phyloP scores from a whole-genome alignment of 2,888 invertebrate species.

The Pegoplata infirma region DNA sequence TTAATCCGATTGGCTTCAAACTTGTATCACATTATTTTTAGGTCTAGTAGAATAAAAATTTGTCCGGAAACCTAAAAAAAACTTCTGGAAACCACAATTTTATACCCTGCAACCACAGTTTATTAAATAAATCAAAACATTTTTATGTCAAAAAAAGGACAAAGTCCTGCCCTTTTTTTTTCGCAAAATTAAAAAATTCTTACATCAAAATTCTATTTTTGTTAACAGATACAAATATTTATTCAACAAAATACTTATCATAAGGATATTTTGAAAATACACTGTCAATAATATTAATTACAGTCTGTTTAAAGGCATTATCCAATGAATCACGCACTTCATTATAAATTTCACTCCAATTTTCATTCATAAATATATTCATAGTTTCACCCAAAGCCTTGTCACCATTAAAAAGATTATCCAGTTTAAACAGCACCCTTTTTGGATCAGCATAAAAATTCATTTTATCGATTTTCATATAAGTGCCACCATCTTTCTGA shows the following conservation, averaged over 20 bases:
- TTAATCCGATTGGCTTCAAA: too few relatives aligned
- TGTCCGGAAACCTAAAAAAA: too few relatives aligned
- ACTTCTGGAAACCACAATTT: too few relatives aligned
- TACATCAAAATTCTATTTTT: too few relatives aligned
- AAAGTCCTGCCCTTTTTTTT: too few relatives aligned
- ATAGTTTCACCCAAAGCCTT: conserved; percentile 77
- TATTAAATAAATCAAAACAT: too few relatives aligned
- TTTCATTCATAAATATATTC: conserved; percentile 79
- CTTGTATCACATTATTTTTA: too few relatives aligned
- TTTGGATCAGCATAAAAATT: conserved; percentile 38
- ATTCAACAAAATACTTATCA: conserved; percentile 60
- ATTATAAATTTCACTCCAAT: conserved; percentile 72
- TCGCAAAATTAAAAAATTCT: too few relatives aligned
- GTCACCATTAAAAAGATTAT: conserved; percentile 78
- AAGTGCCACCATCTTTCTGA: conserved; percentile 52
- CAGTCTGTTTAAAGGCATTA: not conserved
- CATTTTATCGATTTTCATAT: conserved; percentile 59
- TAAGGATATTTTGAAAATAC: conserved; percentile 74
- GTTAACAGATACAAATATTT: too few relatives aligned
- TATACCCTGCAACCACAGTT: too few relatives aligned
- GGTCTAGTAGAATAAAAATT: too few relatives aligned
- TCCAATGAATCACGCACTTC: conserved; percentile 40
- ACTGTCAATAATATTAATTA: conserved; percentile 67
- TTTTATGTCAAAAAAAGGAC: too few relatives aligned
- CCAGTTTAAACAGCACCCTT: conserved; percentile 68